A percentile compares a stretch with the other conserved stretches of the same genome.
Conservation (phyloP, 1,140 invertebrate genomes). For the Dinothrombium tinctorium region DNA sequence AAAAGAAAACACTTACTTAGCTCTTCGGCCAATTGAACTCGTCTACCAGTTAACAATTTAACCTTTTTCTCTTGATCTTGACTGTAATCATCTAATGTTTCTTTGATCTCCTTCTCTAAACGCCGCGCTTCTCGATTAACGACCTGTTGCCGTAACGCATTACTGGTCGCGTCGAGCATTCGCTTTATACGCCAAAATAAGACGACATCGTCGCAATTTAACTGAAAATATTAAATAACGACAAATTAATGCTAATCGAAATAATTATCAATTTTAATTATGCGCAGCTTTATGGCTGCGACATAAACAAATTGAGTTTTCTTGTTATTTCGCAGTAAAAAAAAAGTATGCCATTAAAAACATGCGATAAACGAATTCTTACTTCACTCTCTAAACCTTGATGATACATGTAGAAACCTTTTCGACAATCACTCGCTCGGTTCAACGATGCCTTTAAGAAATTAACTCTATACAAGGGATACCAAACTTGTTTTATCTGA, state of each 20-base stretch:
- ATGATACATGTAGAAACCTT: slow-evolving; percentile 77
- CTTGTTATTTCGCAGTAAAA: background rate
- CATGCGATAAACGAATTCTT: slow-evolving; percentile 16
- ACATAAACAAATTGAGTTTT: too few relatives aligned
- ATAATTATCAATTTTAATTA: too few relatives aligned
- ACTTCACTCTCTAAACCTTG: slow-evolving; percentile 44
- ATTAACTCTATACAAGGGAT: slow-evolving; percentile 57
- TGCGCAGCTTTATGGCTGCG: too few relatives aligned
- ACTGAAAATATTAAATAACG: too few relatives aligned
- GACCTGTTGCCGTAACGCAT: slow-evolving; percentile 85
- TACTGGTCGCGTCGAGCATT: slow-evolving; percentile 79
- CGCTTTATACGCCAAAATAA: slow-evolving; percentile 91
- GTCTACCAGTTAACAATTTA: slow-evolving; percentile 59
- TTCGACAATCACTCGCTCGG: slow-evolving; percentile 60
- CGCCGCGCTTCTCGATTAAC: slow-evolving; percentile 32
- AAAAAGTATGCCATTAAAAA: slow-evolving; percentile 15
- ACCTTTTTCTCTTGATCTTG: slow-evolving; percentile 64
- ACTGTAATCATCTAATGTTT: slow-evolving; percentile 77
- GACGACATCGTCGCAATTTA: slow-evolving; percentile 63
- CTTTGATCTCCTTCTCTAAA: slow-evolving; percentile 86
- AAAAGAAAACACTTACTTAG: slow-evolving; percentile 45
- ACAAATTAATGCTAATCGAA: too few relatives aligned
- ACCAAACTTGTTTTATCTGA: slow-evolving; percentile 67
- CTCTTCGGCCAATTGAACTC: slow-evolving; percentile 88
- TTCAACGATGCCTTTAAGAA: slow-evolving; percentile 60